Base-by-base conservation (phyloP, 2,888 invertebrate species). In the Cheilosia urbana region DNA sequence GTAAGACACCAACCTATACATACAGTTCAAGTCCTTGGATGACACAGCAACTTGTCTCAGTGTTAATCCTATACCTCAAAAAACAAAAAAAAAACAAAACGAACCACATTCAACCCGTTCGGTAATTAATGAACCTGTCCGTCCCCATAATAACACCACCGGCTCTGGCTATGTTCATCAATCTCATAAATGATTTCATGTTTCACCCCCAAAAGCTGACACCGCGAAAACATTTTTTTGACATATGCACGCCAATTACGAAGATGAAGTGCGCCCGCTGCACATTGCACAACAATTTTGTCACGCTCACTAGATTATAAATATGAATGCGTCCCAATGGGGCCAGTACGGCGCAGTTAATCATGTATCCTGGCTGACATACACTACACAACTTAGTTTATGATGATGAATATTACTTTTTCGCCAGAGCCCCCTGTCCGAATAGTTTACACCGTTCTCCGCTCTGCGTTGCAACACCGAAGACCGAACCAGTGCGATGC, bases 321-420 rank as follows among this genome's bases (percentile, higher is more conserved):
- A 27, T 30, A 75, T 71, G 58, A 75, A 76, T 84, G 45, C 55
- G 53, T 78, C 79, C 79, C 79, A 37, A 58, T 21, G 60, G 55
- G 17, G 49, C 55, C 63, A 34, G 42, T 73, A 30, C 51, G 37
- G 21, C 63, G 68, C 60, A 83, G 60, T 83, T 78, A 83, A 78
- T 83, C 83, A 83, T 79, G 63, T 65, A 79, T 83, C 73, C 78
- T 78, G 73, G 51, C 66, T 37, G 37, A 51, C 58, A 51, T 24
- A 51, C 24, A 68, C 57, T 65, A 65, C 72, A 68, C 68, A 75
- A 73, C 73, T 73, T 63, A 63, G 73, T 78, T 83, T 69, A 83
- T 83, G 72, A 77, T 83, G 72, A 83, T 83, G 69, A 73, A 78
- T 83, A 73, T 78, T 83, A 65, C 73, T 63, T 77, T 78, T 71